Evolutionary conservation across 2,113 vertebrate species (phyloP).

Genomic region (Ia io): DNA sequence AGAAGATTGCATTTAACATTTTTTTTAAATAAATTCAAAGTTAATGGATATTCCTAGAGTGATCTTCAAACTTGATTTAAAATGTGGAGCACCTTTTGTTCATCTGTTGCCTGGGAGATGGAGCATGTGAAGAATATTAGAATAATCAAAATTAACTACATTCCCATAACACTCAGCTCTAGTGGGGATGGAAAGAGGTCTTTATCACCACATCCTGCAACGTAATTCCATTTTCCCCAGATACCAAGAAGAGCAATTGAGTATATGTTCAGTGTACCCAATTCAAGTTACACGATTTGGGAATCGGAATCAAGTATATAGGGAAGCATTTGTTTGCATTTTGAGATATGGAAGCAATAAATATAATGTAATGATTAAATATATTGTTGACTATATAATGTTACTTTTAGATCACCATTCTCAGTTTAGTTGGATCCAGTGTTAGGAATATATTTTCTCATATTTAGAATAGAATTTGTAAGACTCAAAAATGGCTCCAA

Average conservation of each 20-base stretch:
- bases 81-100: not conserved
- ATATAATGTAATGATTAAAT: not conserved
- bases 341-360: constrained; percentile 8
- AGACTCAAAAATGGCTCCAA: not conserved
- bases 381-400: not conserved
- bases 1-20: not conserved
- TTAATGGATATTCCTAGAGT: constrained; percentile 20
- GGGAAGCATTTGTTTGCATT: not conserved
- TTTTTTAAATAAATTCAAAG: not conserved
- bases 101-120: not conserved
- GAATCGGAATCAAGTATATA: constrained; percentile 11
- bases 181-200: not conserved
- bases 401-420: constrained; percentile 6
- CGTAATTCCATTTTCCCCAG: not conserved
- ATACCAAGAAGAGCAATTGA: not conserved
- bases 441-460: not conserved
- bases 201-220: not conserved
- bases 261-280: not conserved
- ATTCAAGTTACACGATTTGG: not conserved
- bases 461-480: constrained; percentile 20
- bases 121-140: constrained; percentile 6
- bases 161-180: not conserved
- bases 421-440: not conserved
- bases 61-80: not conserved
- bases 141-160: constrained; percentile 37